phyloP scores from a whole-genome alignment of 1,140 invertebrate genomes.

The Choristoneura fumiferana region DNA sequence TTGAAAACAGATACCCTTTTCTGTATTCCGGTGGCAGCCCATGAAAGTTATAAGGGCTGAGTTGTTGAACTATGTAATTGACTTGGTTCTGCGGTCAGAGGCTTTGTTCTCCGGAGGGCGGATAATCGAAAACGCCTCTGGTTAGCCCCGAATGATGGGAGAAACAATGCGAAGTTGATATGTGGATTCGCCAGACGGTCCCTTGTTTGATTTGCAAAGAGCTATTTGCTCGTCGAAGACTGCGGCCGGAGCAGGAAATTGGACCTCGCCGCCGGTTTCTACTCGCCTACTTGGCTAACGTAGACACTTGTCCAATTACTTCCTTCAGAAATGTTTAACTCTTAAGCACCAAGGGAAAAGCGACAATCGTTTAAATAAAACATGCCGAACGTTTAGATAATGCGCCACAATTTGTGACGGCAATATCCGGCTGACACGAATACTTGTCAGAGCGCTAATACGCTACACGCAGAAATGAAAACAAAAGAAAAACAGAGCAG shows the following conservation, averaged over 20 bases:
- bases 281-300: slow-evolving; percentile 47
- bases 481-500: slow-evolving; percentile 46
- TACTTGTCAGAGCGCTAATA: slow-evolving; percentile 61
- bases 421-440: slow-evolving; percentile 56
- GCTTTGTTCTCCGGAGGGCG: slow-evolving; percentile 70
- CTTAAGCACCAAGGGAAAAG: slow-evolving; percentile 48
- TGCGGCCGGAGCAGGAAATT: slow-evolving; percentile 68
- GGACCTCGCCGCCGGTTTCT: slow-evolving; percentile 53
- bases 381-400: slow-evolving; percentile 27
- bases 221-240: slow-evolving; percentile 69
- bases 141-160: slow-evolving; percentile 63
- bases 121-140: slow-evolving; percentile 76
- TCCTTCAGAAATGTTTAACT: slow-evolving; percentile 53
- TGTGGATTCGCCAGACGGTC: slow-evolving; percentile 69
- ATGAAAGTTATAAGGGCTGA: slow-evolving; percentile 77
- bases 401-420: slow-evolving; percentile 43
- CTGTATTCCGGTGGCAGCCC: slow-evolving; percentile 73
- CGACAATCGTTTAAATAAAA: slow-evolving; percentile 59
- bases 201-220: slow-evolving; percentile 77
- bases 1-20: slow-evolving; percentile 77
- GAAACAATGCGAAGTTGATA: slow-evolving; percentile 76
- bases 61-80: slow-evolving; percentile 78
- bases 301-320: slow-evolving; percentile 67
- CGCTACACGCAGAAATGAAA: slow-evolving; percentile 43
- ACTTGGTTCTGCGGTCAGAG: slow-evolving; percentile 72